Evolutionary conservation across 1,140 invertebrate species (phyloP), one percentile per base, ranked within the genome.

Genomic region (Eumaeus atala): DNA sequence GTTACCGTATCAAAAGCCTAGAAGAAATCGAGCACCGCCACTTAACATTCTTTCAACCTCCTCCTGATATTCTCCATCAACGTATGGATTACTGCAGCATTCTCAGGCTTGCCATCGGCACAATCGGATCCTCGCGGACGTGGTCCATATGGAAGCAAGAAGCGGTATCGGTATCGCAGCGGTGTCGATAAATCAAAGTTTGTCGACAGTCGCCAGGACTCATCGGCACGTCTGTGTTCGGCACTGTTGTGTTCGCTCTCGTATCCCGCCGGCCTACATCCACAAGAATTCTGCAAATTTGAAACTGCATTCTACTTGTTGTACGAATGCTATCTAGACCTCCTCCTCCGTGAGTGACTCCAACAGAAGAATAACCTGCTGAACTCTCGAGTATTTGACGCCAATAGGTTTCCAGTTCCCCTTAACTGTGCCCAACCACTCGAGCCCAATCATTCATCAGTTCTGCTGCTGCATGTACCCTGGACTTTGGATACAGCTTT

Each of bases 131-230:
- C 7, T 74, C 69, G 55, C n/a, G n/a, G n/a, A n/a, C n/a, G n/a
- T n/a, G n/a, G n/a, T n/a, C n/a, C n/a, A 81, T 62, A 0, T 64
- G 64, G 18, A 62, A 51, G 18, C 71, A 61, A 17, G 53, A 60
- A 12, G 40, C 50, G 12, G 62, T 35, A 16, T 84, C n/a, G n/a
- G n/a, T 62, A 54, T 21, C 80, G 49, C 4, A 74, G 59, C 0
- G 81, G 47, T 4, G 81, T 61, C 0, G 78, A 86, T 21, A 74
- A 66, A 88, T 72, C 12, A 78, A 77, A 1, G 88, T 87, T 7
- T 84, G 83, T 14, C 84, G 53, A 42, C 74, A 86, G 8, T 76
- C 79, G 2, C 51, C 56, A 1, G 74, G 69, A 0, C 36, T 34
- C 9, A 10, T 50, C 8, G 62, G 62, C 0, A 33, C 48, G 1